These are phyloP conservation scores for Napeogenes sylphis DNA, from an alignment of 2,888 invertebrate genomes.

Conservation along the genomic window DNA sequence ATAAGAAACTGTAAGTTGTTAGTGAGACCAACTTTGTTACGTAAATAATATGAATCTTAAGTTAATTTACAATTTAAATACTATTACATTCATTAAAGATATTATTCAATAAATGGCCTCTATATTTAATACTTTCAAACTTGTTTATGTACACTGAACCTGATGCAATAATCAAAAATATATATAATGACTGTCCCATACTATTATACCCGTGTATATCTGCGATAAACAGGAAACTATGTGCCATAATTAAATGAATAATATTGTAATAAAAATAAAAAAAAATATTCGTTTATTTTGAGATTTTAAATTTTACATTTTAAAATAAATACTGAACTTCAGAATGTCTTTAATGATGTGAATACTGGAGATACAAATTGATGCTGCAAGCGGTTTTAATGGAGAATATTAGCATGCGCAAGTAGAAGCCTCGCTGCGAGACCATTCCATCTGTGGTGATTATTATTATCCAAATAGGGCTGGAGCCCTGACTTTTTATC, in stretches of 20 bases:
- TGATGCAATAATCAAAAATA: constrained; percentile 6
- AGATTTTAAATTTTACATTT: too few relatives aligned
- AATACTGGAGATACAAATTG: constrained; percentile 46
- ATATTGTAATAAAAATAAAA: too few relatives aligned
- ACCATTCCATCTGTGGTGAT: constrained; percentile 53
- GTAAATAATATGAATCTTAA: not conserved
- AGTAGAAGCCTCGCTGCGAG: constrained; percentile 38
- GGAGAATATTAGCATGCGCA: constrained; percentile 55
- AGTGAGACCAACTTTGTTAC: not conserved
- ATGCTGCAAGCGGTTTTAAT: constrained; percentile 48
- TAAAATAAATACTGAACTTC: not conserved
- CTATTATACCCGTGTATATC: not conserved
- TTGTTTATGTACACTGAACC: not conserved
- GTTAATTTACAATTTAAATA: too few relatives aligned
- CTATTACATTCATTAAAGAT: not conserved
- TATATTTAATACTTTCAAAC: constrained; percentile 2
- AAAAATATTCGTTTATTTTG: too few relatives aligned
- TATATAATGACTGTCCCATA: not conserved
- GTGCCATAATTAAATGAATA: too few relatives aligned
- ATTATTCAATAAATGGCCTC: constrained; percentile 4
- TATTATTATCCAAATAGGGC: constrained; percentile 55
- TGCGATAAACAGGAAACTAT: not conserved
- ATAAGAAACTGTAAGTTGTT: too few relatives aligned
- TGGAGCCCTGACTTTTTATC: constrained; percentile 34
- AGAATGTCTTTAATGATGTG: constrained; percentile 5